Base-by-base conservation (phyloP, 2,113 vertebrate species). In the Pitta sordida region DNA sequence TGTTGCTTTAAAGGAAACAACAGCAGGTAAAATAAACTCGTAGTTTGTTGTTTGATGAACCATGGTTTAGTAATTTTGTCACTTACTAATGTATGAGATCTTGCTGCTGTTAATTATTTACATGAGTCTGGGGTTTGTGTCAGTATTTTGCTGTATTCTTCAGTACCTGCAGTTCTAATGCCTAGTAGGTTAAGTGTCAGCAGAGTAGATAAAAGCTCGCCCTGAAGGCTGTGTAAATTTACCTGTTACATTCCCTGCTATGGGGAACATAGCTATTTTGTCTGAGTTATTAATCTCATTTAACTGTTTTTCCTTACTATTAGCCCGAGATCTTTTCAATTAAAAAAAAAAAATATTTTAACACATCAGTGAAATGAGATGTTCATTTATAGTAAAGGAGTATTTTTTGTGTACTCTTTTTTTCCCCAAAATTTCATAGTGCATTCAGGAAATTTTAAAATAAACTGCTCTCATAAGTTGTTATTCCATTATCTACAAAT, bases 21-120 rank as follows among this genome's bases (percentile, higher is more conserved):
- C 96, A 93, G 77, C 96, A 97, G 96, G 96, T 96, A 90, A 96
- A 96, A 92, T 73, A 75, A 90, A 68, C 26, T 62, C n/a, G 34
- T 53, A 86, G 59, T 53, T 88, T 39, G 39, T 94, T 81, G 70
- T 69, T 91, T 89, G 87, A 60, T 19, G 5, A 90, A 43, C 71
- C 30, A 21, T 43, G 32, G 20, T 75, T 91, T 67, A 67, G 21
- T 82, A 60, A 88, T 81, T 88, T 83, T 15, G 23, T 74, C 60
- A 21, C 52, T 88, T 41, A 21, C 3, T 85, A 48, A 21, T 53
- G 18, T 71, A 13, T 16, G 26, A 70, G 39, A 55, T 58, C 51
- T 91, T 39, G 82, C 34, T 95, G 69, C 78, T 82, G 58, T 82
- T 86, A 76, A 41, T 77, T 87, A 32, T 64, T 68, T 51, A 37